Conservation (phyloP, 2,113 vertebrate genomes). For the Taxidea taxus region DNA sequence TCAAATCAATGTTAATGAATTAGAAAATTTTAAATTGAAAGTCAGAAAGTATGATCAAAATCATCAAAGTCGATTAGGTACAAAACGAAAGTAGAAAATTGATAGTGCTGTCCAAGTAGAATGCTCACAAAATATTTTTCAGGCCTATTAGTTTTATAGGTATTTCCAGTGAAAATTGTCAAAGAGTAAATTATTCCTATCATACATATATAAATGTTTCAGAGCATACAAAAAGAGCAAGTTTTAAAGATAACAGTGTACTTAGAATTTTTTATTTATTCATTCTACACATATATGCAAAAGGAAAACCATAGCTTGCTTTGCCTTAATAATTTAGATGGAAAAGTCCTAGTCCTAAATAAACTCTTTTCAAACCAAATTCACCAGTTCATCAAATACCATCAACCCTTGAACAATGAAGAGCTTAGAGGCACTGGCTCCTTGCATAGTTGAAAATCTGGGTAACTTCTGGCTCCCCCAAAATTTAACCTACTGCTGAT, state of each 20-base stretch:
- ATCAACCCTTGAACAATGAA: background rate
- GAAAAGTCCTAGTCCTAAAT: background rate
- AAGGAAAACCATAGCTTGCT: background rate
- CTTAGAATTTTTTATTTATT: background rate
- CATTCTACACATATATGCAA: background rate
- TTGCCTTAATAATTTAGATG: background rate
- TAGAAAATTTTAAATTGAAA: background rate
- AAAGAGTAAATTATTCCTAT: background rate
- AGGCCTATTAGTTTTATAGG: background rate
- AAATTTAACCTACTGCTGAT: background rate
- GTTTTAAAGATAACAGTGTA: background rate
- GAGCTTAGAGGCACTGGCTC: background rate
- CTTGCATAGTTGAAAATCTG: background rate
- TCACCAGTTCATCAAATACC: background rate
- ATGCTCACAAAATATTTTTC: background rate
- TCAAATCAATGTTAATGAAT: background rate
- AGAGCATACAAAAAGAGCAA: background rate
- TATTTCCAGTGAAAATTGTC: background rate
- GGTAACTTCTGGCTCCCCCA: background rate
- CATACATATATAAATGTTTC: background rate
- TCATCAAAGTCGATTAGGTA: background rate
- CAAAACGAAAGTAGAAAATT: background rate
- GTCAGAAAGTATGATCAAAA: background rate
- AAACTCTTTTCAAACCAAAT: background rate
- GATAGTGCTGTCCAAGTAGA: background rate